Evolutionary conservation across 2,888 invertebrate species (phyloP), one percentile per base, ranked within the genome.

Genomic region (Mactromeris polynyma): DNA sequence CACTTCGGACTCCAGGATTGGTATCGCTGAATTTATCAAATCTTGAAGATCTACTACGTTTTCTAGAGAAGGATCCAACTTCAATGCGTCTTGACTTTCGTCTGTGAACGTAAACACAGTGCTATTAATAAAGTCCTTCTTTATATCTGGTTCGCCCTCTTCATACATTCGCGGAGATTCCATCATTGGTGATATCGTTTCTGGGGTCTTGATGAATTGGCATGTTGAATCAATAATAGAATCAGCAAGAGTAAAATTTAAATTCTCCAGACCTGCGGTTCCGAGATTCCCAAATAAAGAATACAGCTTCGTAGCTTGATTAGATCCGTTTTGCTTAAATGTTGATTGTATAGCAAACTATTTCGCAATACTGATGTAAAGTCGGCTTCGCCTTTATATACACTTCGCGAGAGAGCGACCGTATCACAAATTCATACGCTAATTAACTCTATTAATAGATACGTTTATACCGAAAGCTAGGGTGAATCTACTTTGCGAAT

Each of bases 1-100:
- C 64, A 83, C 88, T 26, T 84, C 91, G 11, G 64, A 64, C 51
- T 93, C 94, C 38, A 93, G 86, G 31, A 90, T 86, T 14, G 92
- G 89, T 33, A 89, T 86, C 98, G 89, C 86, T 19, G 84, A 77
- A 81, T 93, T 97, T 96, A 99, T 99, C 95, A 99, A 97, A 97
- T 98, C 98, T 96, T 99, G 98, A 93, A 99, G 97, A 96, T 99
- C 99, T 96, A 99, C 97, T 93, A 98, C 98, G 96, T 99, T 98
- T 97, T 99, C 99, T 94, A 98, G 98, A 88, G 98, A 98, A 97
- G 95, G 94, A 91, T 98, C 98, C 95, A 99, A 97, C 96, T 99
- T 99, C 96, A 89, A 98, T 26, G 51, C 69, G 58, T 78, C 78
- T 19, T 92, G 85, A 78, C 54, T 83, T 6, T 85, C 87, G 33